These are phyloP conservation scores for Myioborus miniatus DNA, from an alignment of 2,797 vertebrate species.

Conservation along the genomic window DNA sequence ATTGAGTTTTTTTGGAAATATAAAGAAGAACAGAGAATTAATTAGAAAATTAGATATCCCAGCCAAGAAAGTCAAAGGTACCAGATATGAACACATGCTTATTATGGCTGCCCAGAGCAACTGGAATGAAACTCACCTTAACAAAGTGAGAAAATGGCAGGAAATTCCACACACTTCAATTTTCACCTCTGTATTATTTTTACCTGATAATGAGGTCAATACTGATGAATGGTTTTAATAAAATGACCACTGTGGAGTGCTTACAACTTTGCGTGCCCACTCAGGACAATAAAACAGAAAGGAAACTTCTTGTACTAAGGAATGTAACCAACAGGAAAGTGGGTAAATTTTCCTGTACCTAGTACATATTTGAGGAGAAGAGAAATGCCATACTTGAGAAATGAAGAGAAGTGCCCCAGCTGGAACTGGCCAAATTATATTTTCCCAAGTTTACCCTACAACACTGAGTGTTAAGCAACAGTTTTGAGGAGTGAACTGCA, in stretches of 20 bases:
- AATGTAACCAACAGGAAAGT: not conserved
- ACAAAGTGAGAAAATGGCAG: not conserved
- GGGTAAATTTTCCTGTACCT: not conserved
- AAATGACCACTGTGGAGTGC: not conserved
- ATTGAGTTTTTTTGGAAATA: not conserved
- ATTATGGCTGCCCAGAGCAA: not conserved
- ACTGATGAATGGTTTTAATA: not conserved
- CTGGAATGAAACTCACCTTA: not conserved
- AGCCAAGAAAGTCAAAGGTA: not conserved
- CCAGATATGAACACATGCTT: not conserved
- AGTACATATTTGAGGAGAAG: not conserved
- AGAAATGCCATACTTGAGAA: not conserved
- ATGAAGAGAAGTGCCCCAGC: no score
- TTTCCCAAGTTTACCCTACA: not conserved
- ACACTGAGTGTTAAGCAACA: not conserved
- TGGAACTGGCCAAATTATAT: not conserved
- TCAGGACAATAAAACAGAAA: not conserved
- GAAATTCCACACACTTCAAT: not conserved
- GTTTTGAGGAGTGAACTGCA: not conserved
- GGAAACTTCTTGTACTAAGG: not conserved
- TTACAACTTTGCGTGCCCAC: not conserved
- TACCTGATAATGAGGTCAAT: not conserved
- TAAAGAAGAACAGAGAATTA: not conserved
- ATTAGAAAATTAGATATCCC: not conserved
- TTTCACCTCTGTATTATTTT: not conserved